Conservation (phyloP, 2,113 vertebrate species). For the Corythaeola cristata region DNA sequence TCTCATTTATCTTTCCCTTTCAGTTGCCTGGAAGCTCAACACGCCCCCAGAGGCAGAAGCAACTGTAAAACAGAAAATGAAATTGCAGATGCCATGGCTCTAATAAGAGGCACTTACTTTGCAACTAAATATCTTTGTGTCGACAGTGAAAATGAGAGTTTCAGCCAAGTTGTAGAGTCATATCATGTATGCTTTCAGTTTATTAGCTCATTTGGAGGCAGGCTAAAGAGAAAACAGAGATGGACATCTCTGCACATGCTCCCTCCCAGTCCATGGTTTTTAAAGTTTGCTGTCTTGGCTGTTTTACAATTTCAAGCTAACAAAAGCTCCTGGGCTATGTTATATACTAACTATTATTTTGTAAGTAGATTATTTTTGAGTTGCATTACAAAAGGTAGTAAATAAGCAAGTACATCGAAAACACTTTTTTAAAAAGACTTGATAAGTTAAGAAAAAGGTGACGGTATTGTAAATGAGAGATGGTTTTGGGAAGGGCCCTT, state of each 20-base stretch:
- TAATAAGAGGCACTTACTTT: constrained; percentile 17
- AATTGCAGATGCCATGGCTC: constrained; percentile 13
- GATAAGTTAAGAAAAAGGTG: background rate
- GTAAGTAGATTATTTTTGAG: background rate
- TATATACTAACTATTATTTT: background rate
- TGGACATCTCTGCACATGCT: constrained; percentile 67
- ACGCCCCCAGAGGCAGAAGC: background rate
- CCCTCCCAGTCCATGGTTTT: constrained; percentile 35
- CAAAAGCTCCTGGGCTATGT: constrained; percentile 23
- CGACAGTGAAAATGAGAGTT: constrained; percentile 34
- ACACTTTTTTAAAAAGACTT: background rate
- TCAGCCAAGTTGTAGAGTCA: constrained; percentile 34
- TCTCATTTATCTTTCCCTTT: background rate
- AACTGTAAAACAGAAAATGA: constrained; percentile 38
- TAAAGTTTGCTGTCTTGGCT: constrained; percentile 54
- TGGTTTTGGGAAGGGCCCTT: background rate
- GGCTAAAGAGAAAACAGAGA: constrained; percentile 63
- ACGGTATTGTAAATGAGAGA: background rate
- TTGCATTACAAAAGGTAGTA: background rate
- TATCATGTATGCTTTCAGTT: constrained; percentile 62
- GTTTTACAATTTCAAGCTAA: constrained; percentile 35
- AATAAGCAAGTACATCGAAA: background rate
- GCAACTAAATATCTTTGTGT: constrained; percentile 15
- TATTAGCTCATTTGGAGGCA: constrained; percentile 65
- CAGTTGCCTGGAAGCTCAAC: background rate